These are phyloP conservation scores for Pangasius macronema DNA, from an alignment of 2,797 vertebrate species.

Conservation along the genomic window DNA sequence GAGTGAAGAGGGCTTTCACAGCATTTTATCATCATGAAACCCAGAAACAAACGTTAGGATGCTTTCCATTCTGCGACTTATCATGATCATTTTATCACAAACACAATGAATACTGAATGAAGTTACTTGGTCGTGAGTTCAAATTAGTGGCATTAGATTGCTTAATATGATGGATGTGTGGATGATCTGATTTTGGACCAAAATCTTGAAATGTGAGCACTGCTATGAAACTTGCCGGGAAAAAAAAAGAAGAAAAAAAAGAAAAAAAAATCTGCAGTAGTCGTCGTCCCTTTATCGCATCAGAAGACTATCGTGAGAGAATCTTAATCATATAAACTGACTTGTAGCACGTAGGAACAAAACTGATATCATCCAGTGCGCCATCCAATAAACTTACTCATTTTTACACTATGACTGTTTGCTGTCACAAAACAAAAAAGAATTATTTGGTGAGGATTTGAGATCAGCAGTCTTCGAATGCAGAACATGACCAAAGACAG, in stretches of 20 bases:
- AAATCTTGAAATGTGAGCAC: not conserved
- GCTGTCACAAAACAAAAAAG: too few relatives aligned
- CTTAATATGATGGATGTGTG: not conserved
- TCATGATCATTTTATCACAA: not conserved
- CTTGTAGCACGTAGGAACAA: not conserved
- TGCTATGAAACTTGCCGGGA: not conserved
- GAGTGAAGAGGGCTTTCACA: not conserved
- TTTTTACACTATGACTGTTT: too few relatives aligned
- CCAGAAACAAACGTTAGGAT: not conserved
- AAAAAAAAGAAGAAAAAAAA: too few relatives aligned
- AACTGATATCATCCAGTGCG: not conserved
- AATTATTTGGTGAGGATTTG: not conserved
- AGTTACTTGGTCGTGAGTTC: not conserved
- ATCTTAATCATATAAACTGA: not conserved
- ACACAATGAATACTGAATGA: not conserved
- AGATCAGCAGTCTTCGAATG: not conserved
- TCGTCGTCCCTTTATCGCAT: not conserved
- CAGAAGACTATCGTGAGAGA: not conserved
- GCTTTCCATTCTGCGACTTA: not conserved
- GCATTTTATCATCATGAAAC: not conserved
- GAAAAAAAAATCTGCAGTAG: not conserved
- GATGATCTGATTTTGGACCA: not conserved
- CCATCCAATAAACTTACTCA: too few relatives aligned
- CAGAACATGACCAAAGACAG: not conserved
- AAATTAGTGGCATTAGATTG: not conserved